phyloP scores from a whole-genome alignment of 1,140 invertebrate species.

The Hylaeus anthracinus region DNA sequence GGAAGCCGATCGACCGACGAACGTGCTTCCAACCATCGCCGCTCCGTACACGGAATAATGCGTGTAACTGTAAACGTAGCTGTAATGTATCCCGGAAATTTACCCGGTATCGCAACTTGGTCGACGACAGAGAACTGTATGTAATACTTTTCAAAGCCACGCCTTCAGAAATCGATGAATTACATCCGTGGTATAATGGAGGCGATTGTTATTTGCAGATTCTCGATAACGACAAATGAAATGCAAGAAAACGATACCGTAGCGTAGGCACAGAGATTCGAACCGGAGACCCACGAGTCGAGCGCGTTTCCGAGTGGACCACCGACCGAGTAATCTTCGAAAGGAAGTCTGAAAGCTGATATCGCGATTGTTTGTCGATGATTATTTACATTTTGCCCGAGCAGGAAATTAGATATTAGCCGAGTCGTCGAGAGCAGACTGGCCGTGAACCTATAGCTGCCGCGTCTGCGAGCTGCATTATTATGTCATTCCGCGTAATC shows the following conservation, averaged over 20 bases:
- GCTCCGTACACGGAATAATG: slow-evolving; percentile 44
- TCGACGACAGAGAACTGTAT: not conserved
- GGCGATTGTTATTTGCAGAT: too few relatives aligned
- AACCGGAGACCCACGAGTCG: too few relatives aligned
- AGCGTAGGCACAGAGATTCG: too few relatives aligned
- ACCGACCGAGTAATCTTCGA: too few relatives aligned
- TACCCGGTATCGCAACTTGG: slow-evolving; percentile 20
- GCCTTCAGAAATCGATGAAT: too few relatives aligned
- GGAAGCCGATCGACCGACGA: slow-evolving; percentile 8
- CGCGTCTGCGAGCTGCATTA: slow-evolving; percentile 26
- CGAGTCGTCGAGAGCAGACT: not conserved
- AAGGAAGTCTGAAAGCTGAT: too few relatives aligned
- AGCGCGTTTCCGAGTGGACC: too few relatives aligned
- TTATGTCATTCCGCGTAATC: slow-evolving; percentile 44
- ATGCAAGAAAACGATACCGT: too few relatives aligned
- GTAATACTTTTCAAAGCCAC: too few relatives aligned
- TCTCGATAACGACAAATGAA: too few relatives aligned
- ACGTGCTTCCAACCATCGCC: slow-evolving; percentile 18
- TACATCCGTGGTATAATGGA: too few relatives aligned
- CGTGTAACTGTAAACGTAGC: slow-evolving; percentile 56
- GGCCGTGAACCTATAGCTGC: slow-evolving; percentile 29
- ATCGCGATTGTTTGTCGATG: too few relatives aligned
- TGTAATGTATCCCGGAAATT: slow-evolving; percentile 45
- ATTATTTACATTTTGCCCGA: not conserved
- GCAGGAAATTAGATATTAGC: slow-evolving; percentile 26